phyloP scores from a whole-genome alignment of 2,113 vertebrate genomes.

The Ramphastos sulfuratus region DNA sequence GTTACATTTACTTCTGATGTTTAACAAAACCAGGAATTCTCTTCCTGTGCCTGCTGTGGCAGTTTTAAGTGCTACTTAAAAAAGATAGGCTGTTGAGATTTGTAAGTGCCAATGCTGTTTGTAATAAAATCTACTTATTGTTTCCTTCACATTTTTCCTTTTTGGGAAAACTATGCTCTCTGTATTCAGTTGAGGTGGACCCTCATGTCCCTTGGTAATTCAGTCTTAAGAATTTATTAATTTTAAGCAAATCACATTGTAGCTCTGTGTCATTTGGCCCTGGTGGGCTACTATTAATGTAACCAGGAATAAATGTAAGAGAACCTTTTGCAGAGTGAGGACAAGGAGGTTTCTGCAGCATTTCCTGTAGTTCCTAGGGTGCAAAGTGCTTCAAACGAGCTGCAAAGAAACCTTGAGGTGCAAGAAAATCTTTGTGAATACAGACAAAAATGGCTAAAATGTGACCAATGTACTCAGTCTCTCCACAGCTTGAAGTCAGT shows the following conservation, averaged over 20 bases:
- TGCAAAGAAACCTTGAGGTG: conserved; percentile 4
- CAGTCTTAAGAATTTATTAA: neutral
- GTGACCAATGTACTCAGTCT: conserved; percentile 10
- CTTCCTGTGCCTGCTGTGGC: neutral
- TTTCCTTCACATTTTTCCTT: neutral
- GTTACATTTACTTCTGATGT: neutral
- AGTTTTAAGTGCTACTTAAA: neutral
- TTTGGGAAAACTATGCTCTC: neutral
- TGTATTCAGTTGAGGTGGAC: neutral
- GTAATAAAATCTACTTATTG: neutral
- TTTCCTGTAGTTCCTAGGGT: conserved; percentile 41
- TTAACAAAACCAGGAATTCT: neutral
- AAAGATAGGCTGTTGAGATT: neutral
- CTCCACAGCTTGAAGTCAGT: conserved; percentile 52
- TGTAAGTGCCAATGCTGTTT: neutral
- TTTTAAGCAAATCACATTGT: neutral
- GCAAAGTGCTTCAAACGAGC: conserved; percentile 21
- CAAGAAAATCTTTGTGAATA: conserved; percentile 37
- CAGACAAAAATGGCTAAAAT: conserved; percentile 6
- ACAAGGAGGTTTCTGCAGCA: conserved; percentile 21
- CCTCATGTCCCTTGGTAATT: neutral
- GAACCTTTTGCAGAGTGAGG: neutral
- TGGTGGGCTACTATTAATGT: neutral
- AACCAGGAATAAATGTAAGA: conserved; percentile 33
- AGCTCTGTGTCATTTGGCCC: conserved; percentile 12